Base-by-base conservation (phyloP, 2,113 vertebrate genomes). In the Oryzias melastigma region DNA sequence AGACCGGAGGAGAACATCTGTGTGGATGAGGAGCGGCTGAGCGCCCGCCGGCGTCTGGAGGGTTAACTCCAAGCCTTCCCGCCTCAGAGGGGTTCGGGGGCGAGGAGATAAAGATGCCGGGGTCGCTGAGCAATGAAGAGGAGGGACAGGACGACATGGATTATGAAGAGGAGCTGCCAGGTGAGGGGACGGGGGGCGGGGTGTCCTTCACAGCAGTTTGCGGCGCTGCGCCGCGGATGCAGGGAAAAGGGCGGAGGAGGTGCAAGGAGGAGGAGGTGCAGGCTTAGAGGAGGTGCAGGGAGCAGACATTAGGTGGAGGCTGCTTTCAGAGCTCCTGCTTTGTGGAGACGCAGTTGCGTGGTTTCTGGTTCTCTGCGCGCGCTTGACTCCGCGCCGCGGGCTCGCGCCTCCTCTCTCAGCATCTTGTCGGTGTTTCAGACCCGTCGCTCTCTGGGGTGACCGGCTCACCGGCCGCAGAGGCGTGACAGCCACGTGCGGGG, bases 101-200 rank as follows among this genome's bases (percentile, higher is more conserved):
- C 85, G 81, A 91, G 91, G 91, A 89, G 87, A 85, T 91, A 88
- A 91, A 90, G 87, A 93, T 93, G 93, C 92, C 92, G 82, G 93
- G 93, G 85, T 93, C 92, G 78, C 88, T 93, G 81, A 93, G 93
- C 85, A 93, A 91, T 89, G 93, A 92, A 90, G 92, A 93, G 84
- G 92, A 93, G 87, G 90, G 87, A 83, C 91, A 90, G 73, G 91
- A 93, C 90, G 92, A 93, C 85, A 88, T 93, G 92, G 93, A 93
- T 90, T 93, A 93, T 87, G 93, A 91, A 88, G 91, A 92, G 90
- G 93, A 93, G 75, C 83, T 93, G 87, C 91, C 92, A 93, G 93
- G 92, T 93, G 92, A 91, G 91, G 77, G 82, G 64, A 75, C 57
- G 67, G 74, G 78, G 80, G 87, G 85, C 77, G 89, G 85, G 89